A percentile compares a stretch with the other conserved stretches of the same genome.
Conservation (phyloP, 2,113 vertebrate genomes). For the Mastomys coucha region DNA sequence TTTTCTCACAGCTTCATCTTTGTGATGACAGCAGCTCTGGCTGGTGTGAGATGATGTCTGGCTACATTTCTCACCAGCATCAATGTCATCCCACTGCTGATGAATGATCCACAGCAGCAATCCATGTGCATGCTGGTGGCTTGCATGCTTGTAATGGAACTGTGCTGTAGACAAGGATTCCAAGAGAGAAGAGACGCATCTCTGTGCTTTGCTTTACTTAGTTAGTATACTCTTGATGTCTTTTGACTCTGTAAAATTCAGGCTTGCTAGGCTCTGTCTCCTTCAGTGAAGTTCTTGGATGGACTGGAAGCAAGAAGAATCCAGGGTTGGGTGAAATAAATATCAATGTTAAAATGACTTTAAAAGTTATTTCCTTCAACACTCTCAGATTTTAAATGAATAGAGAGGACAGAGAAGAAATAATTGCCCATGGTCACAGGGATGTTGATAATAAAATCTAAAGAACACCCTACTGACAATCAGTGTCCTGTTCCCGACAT, state of each 20-base stretch:
- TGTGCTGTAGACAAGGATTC: fast-evolving
- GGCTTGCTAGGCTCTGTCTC: background rate
- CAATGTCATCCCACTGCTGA: background rate
- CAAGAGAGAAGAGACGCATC: background rate
- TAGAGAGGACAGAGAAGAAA: background rate
- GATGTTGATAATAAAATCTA: background rate
- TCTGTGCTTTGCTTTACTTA: background rate
- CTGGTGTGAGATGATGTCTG: background rate
- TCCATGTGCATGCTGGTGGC: background rate
- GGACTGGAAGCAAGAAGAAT: background rate
- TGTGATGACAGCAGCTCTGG: too few species aligned
- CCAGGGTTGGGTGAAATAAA: background rate
- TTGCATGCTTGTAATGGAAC: background rate
- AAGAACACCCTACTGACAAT: background rate
- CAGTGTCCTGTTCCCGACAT: fast-evolving
- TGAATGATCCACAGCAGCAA: background rate
- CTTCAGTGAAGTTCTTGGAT: background rate
- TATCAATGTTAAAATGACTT: background rate
- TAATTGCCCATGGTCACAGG: background rate
- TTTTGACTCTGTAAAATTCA: background rate
- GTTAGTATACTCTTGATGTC: background rate
- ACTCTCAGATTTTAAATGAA: background rate
- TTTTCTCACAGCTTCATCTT: background rate
- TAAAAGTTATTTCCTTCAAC: background rate
- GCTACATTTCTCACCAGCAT: background rate